phyloP scores from a whole-genome alignment of 2,113 vertebrate species.

The human region GRCh38 chr14:85728501-85729000 shows the following conservation, averaged over 20 bases:
- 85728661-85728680: not conserved
- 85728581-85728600: not conserved
- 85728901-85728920: not conserved
- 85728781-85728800: not conserved
- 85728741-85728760: constrained; percentile 14
- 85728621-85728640: not conserved
- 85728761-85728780: not conserved
- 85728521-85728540: not conserved
- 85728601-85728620: constrained; percentile 1
- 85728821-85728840: not conserved
- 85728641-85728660: not conserved
- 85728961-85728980: not conserved
- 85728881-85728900: constrained; percentile 36
- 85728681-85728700: not conserved
- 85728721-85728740: not conserved
- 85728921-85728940: constrained; percentile 2
- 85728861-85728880: not conserved
- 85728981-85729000: constrained; percentile 42
- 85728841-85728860: not conserved
- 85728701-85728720: not conserved
- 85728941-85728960: constrained; percentile 34
- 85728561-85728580: not conserved
- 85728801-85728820: not conserved
- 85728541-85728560: not conserved
- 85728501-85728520: not conserved